Evolutionary conservation across 2,113 vertebrate species (phyloP).

Genomic region (Aegithalos caudatus): DNA sequence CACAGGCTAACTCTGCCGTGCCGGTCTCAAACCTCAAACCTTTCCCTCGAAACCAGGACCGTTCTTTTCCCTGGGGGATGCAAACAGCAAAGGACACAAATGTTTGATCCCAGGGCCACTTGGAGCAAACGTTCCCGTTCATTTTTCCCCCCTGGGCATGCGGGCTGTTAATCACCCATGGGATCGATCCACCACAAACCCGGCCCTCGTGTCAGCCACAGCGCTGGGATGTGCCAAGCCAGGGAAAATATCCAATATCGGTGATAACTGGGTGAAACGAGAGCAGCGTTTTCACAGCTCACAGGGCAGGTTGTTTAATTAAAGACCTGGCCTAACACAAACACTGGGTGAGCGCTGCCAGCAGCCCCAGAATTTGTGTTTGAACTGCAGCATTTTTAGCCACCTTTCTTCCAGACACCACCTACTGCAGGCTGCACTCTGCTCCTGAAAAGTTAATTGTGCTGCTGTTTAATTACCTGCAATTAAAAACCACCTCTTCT

Average conservation of each 20-base stretch:
- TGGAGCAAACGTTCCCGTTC: neutral
- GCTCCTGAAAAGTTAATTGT: neutral
- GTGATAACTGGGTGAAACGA: neutral
- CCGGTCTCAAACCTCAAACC: no score
- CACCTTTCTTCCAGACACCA: neutral
- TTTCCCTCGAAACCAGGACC: neutral
- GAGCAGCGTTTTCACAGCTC: neutral
- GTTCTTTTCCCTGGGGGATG: neutral
- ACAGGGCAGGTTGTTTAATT: neutral
- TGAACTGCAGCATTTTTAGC: neutral
- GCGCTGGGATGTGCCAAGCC: neutral
- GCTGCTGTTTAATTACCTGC: neutral
- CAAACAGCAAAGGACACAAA: neutral
- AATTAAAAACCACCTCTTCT: neutral
- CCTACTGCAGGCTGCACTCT: neutral
- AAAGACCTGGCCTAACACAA: neutral
- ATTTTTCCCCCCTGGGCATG: neutral
- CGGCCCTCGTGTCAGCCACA: fast-evolving
- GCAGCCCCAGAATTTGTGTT: neutral
- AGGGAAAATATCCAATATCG: neutral
- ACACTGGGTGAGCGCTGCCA: neutral
- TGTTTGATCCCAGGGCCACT: neutral
- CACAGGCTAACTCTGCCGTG: fast-evolving
- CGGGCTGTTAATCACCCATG: neutral
- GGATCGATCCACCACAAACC: neutral